Evolutionary conservation across 2,888 invertebrate species (phyloP).

Genomic region (Nomada lathburiana): DNA sequence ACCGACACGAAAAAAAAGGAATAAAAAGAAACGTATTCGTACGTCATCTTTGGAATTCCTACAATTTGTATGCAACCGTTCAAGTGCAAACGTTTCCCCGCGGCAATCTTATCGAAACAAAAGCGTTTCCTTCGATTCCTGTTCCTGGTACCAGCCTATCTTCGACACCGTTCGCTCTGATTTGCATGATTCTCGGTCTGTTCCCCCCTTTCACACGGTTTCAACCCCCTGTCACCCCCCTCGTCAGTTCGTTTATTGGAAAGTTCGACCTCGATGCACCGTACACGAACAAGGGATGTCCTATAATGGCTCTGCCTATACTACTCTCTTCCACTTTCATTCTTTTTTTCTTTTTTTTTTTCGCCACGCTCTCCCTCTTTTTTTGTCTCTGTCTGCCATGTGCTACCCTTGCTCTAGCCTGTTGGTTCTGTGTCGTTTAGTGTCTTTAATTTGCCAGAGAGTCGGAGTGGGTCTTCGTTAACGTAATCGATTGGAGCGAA

Average conservation of each 20-base stretch:
- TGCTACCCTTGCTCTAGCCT: background rate
- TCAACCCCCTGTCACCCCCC: constrained; percentile 32
- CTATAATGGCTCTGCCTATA: constrained; percentile 59
- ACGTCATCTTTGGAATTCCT: background rate
- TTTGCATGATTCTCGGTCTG: constrained; percentile 54
- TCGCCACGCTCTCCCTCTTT: background rate
- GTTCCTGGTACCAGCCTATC: constrained; percentile 30
- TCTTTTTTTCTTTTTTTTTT: constrained; percentile 23
- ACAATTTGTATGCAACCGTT: constrained; percentile 2
- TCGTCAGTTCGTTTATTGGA: constrained; percentile 65
- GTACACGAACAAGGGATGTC: constrained; percentile 63
- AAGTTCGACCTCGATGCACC: constrained; percentile 69
- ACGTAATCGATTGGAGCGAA: constrained; percentile 30
- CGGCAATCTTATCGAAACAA: constrained; percentile 2
- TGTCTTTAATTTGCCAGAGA: constrained; percentile 42
- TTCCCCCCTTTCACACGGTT: constrained; percentile 47
- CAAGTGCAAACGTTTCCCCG: background rate
- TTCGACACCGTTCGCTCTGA: constrained; percentile 48
- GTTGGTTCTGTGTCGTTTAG: constrained; percentile 19
- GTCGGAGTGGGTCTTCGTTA: constrained; percentile 23
- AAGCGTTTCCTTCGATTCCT: constrained; percentile 19
- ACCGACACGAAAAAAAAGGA: background rate
- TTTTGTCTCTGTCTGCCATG: background rate
- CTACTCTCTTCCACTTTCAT: constrained; percentile 35
- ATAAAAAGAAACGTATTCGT: background rate